Conservation (phyloP, 2,888 invertebrate genomes). For the Protonemura montana region DNA sequence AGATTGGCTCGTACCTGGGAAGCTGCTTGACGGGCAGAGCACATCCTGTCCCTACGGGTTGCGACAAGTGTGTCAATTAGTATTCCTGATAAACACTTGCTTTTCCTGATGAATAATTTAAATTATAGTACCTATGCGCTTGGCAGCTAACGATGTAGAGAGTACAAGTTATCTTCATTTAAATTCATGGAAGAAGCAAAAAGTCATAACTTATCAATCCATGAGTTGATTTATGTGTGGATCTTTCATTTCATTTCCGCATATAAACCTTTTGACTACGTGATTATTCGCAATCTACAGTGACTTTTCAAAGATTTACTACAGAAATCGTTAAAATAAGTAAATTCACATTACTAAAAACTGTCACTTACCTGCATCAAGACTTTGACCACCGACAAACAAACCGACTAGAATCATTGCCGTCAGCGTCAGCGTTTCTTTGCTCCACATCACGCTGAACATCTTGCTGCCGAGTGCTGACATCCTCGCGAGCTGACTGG, state of each 20-base stretch:
- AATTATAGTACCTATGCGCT: neutral
- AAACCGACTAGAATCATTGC: neutral
- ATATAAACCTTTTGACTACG: too few species aligned
- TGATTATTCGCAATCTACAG: too few species aligned
- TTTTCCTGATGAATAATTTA: neutral
- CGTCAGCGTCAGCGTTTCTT: neutral
- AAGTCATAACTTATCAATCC: too few species aligned
- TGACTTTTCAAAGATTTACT: too few species aligned
- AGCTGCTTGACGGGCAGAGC: slow-evolving; percentile 25
- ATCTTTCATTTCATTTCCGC: too few species aligned
- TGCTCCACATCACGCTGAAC: neutral
- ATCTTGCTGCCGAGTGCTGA: neutral
- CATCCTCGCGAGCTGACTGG: neutral
- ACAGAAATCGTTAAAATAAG: too few species aligned
- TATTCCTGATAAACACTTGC: neutral
- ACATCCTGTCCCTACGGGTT: neutral
- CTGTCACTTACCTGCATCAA: neutral
- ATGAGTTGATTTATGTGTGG: too few species aligned
- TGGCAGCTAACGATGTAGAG: too few species aligned
- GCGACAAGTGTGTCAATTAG: neutral
- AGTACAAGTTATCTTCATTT: too few species aligned
- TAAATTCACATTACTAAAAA: too few species aligned
- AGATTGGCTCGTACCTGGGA: slow-evolving; percentile 31
- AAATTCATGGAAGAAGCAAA: too few species aligned
- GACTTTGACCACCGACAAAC: neutral